Evolutionary conservation across 2,888 invertebrate species (phyloP), one percentile per base, ranked within the genome.

Genomic region (Monoplex corrugatus): DNA sequence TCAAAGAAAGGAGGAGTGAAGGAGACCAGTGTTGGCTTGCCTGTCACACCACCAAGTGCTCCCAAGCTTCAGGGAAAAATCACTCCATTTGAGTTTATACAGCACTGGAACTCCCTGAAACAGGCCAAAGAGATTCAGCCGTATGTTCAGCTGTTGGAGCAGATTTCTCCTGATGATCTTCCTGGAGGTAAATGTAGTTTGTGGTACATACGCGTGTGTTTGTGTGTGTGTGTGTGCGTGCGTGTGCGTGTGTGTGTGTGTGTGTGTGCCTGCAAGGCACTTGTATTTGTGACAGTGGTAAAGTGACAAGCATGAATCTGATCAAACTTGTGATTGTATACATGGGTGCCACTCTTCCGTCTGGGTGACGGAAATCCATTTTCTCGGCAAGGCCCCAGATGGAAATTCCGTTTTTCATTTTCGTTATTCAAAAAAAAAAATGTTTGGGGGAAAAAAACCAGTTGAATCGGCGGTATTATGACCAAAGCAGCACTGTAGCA

Each of bases 11-110:
- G 80, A 23, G 43, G 72, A 35, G 75, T 89, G 63, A 90, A 91
- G 86, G 87, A 72, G 90, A 93, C 94, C 0, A 92, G 92, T 86
- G 72, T 91, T 16, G 93, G 93, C 43, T 90, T 93, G 86, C 94
- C 94, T 2, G 91, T 90, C 63, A 92, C 92, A 16, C 91, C 93
- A 32, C 86, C 92, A 32, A 89, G 80, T n/a, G 87, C 88, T 89
- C 82, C 91, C 90, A 43, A 91, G 84, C 87, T 93, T 90, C 88
- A 94, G 38, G 93, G 93, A 87, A 94, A 94, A 90, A 94, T 93
- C 6, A 95, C 95, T 19, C 95, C 95, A 0, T 96, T 94, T 91
- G 96, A 95, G 92, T 96, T 95, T 90, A 93, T 95, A 43, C 93
- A 95, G 50, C 95, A 95, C 0, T 96, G 96, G 96, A 94, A 95